Percentiles rank a stretch among this genome's conserved stretches.
Evolutionary conservation across 2,113 vertebrate species (phyloP).

Genomic region (Sapajus apella): DNA sequence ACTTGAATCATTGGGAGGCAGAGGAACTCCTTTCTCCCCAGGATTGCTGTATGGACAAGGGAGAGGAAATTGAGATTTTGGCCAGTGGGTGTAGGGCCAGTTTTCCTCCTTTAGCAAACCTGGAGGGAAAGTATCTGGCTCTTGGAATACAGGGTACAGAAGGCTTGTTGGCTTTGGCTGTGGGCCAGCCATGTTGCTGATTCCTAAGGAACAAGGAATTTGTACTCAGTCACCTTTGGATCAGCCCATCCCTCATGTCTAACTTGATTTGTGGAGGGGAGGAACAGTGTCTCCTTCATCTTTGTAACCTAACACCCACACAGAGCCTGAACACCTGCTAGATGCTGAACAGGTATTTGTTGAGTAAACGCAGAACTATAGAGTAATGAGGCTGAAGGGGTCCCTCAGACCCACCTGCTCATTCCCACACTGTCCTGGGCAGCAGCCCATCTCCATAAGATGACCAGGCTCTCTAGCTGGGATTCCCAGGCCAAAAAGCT

Average conservation of each 20-base stretch:
- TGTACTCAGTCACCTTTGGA: not conserved
- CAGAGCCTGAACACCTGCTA: not conserved
- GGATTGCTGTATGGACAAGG: not conserved
- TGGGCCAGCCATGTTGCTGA: not conserved
- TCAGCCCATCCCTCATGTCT: not conserved
- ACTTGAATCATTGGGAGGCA: too few relatives aligned
- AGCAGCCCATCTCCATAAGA: not conserved
- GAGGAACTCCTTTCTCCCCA: not conserved
- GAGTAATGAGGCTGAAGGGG: not conserved
- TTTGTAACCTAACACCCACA: not conserved
- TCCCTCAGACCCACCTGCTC: not conserved
- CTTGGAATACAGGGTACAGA: not conserved
- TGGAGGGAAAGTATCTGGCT: not conserved
- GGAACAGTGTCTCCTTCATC: not conserved
- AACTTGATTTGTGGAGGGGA: not conserved
- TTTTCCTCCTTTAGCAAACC: not conserved
- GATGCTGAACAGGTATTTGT: not conserved
- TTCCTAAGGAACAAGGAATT: not conserved
- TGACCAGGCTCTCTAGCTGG: not conserved
- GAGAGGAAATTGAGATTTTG: not conserved
- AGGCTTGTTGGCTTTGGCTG: not conserved
- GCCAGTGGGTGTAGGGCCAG: not conserved
- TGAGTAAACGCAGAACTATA: not conserved
- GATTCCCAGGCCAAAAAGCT: constrained; percentile 22
- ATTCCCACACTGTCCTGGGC: not conserved